Evolutionary conservation across 2,888 invertebrate species (phyloP), one percentile per base, ranked within the genome.

Genomic region (Thymelicus acteon): DNA sequence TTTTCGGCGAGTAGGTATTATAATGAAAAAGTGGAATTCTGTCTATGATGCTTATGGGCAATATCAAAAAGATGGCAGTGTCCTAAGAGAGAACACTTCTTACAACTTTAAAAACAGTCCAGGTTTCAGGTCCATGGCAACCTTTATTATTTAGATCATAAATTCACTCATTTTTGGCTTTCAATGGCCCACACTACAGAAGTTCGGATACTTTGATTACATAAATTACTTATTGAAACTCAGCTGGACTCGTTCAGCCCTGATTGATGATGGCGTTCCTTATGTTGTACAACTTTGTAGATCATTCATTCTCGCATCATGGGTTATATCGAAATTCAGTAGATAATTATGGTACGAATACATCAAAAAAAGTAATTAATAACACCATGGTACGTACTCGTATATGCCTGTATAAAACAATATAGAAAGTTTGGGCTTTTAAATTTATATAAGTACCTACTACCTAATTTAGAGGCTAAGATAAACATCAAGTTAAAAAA

Each of bases 251-350:
- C 8, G 49, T 67, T 49, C 60, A 48, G 48, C 7, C 49, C 52
- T 67, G 67, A 67, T 67, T 88, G 89, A 85, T 86, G 80, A 79
- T 79, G 79, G 75, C 79, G 79, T 78, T 82, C 84, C 82, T 86
- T 89, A 86, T 89, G 86, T 89, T 84, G 86, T 80, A 80, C 80
- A 92, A 92, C 85, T 92, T 92, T 91, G 88, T 83, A 87, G 90
- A 93, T 92, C 91, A 90, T 85, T 92, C 92, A 92, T 90, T 90
- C 85, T 84, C 89, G 86, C 87, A 79, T 80, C 85, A 84, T 85
- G 85, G 84, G 84, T 80, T 79, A 24, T 5, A 54, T 77, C 76
- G 71, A 68, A 63, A 37, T 48, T 49, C 62, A 37, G 62, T 7
- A 63, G 49, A 49, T 37, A 62, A 13, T 48, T 62, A 37, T 62